Percentiles rank a stretch among this genome's conserved stretches.
phyloP scores from a whole-genome alignment of 2,888 invertebrate genomes.

The Athripsodes cinereus region DNA sequence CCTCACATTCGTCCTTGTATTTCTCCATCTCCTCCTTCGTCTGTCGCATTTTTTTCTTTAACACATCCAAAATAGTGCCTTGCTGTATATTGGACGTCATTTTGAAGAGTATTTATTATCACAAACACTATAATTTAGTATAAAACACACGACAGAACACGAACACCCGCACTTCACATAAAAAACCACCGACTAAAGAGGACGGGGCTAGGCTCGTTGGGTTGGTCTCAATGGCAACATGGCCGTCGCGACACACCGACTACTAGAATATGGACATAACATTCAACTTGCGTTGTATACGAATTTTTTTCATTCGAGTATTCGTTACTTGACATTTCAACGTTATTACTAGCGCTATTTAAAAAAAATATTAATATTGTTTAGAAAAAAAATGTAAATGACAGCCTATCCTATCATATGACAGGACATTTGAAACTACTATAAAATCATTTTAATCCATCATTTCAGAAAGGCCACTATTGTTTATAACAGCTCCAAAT shows the following conservation, averaged over 20 bases:
- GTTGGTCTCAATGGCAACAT: constrained; percentile 24
- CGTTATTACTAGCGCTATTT: no score
- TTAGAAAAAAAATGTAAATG: no score
- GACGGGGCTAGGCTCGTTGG: constrained; percentile 19
- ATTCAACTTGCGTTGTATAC: no score
- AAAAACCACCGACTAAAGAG: constrained; percentile 24
- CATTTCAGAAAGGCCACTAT: no score
- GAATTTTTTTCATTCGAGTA: no score
- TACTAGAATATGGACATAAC: no score
- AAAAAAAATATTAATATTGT: no score
- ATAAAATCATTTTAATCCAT: no score
- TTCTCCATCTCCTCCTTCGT: constrained; percentile 99
- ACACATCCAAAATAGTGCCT: constrained; percentile 90
- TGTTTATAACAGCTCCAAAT: no score
- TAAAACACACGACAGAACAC: constrained; percentile 11
- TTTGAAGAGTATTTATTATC: constrained; percentile 32
- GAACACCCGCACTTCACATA: constrained; percentile 20
- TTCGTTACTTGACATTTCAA: no score
- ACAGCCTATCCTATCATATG: no score
- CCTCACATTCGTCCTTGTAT: constrained; percentile 96
- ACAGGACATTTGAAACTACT: no score
- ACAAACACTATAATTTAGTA: constrained; percentile 20
- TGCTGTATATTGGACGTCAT: constrained; percentile 89
- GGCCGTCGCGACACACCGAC: constrained; percentile 18
- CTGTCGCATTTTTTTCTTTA: constrained; percentile 99